These are phyloP conservation scores for Cepaea nemoralis DNA, from an alignment of 1,140 invertebrate genomes.

Conservation along the genomic window DNA sequence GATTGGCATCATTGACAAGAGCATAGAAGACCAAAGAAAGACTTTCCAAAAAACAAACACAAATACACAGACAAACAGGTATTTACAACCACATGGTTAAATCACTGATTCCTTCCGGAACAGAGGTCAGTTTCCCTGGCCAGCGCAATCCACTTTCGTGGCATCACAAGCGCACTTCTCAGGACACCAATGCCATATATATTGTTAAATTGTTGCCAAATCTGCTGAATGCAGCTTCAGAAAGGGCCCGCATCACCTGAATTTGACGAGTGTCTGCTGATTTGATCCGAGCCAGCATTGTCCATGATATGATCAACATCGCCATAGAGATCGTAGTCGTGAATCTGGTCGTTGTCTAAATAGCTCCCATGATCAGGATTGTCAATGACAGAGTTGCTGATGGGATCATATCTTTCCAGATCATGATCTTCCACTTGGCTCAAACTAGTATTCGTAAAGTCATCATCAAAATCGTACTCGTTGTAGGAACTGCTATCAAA, in stretches of 20 bases:
- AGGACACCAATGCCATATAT: neutral
- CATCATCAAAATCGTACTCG: neutral
- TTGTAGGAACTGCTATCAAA: neutral
- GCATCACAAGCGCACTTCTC: conserved; percentile 21
- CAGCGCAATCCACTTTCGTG: conserved; percentile 30
- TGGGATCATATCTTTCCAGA: neutral
- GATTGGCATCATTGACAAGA: no score
- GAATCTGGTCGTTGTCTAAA: neutral
- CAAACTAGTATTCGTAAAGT: neutral
- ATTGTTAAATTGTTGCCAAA: neutral
- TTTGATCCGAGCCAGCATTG: neutral
- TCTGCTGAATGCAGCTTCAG: neutral
- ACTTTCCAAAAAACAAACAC: no score
- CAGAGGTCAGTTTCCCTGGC: conserved; percentile 28
- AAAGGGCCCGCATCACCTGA: neutral
- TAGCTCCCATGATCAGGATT: neutral
- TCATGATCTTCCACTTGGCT: neutral
- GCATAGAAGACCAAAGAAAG: no score
- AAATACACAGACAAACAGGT: neutral
- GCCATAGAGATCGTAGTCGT: neutral
- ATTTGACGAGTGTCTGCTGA: neutral
- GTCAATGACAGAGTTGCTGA: neutral
- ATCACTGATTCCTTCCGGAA: conserved; percentile 20
- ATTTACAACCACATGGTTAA: conserved; percentile 24
- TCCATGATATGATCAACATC: neutral